phyloP scores from a whole-genome alignment of 30 jellyfish, hydroid and myxozoan genomes.

The Aurelia coerulea region DNA sequence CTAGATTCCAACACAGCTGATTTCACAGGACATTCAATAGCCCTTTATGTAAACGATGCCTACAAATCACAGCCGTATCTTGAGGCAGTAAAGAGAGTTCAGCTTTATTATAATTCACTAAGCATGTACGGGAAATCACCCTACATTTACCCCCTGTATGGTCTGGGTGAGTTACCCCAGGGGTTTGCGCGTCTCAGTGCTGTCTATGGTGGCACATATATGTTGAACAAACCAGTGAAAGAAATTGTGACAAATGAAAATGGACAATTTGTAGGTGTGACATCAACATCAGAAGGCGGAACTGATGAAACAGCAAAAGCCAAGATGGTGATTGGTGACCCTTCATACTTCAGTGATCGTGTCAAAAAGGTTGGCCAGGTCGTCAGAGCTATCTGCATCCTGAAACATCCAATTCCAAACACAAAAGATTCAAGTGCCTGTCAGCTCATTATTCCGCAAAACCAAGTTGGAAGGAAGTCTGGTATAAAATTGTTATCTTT shows the following conservation, averaged over 20 bases:
- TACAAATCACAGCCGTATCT: slow-evolving; percentile 75
- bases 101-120: slow-evolving; percentile 85
- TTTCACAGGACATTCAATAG: slow-evolving; percentile 98
- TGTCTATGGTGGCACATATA: slow-evolving; percentile 99
- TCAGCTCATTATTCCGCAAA: slow-evolving; percentile 96
- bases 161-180: slow-evolving; percentile 99
- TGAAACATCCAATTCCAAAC: slow-evolving; percentile 94
- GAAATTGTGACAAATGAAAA: slow-evolving; percentile 88
- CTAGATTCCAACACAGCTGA: slow-evolving; percentile 96
- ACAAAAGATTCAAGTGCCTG: slow-evolving; percentile 80
- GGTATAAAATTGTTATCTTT: slow-evolving; percentile 55
- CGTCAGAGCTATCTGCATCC: slow-evolving; percentile 96
- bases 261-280: slow-evolving; percentile 95
- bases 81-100: slow-evolving; percentile 77
- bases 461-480: slow-evolving; percentile 92
- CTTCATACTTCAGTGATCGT: slow-evolving; percentile 90
- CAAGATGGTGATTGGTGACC: slow-evolving; percentile 98
- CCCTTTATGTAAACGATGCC: slow-evolving; percentile 81
- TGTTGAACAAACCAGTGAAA: slow-evolving; percentile 91
- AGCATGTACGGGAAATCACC: slow-evolving; percentile 95
- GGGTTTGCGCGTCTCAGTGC: slow-evolving; percentile 99
- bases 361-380: slow-evolving; percentile 97
- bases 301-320: slow-evolving; percentile 92
- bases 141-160: slow-evolving; percentile 96
- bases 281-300: slow-evolving; percentile 60